Evolutionary conservation across 2,888 invertebrate species (phyloP).

Genomic region (Prosopocoilus inquinatus): DNA sequence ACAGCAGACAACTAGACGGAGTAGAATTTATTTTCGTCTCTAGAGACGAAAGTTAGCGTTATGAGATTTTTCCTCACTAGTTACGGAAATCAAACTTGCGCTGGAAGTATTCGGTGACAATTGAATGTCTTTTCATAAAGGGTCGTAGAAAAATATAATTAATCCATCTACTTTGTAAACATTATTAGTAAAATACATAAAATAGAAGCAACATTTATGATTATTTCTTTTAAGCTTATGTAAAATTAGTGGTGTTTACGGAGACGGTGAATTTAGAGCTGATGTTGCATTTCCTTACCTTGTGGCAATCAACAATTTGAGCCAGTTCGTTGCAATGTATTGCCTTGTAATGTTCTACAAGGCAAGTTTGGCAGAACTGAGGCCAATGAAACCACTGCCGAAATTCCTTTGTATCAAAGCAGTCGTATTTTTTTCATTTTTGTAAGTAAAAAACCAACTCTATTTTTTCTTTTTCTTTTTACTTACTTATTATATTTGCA

Average conservation of each 20-base stretch:
- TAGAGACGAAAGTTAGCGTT: too few relatives aligned
- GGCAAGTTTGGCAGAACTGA: constrained; percentile 81
- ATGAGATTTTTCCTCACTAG: too few relatives aligned
- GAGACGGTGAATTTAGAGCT: constrained; percentile 86
- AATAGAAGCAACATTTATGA: neutral
- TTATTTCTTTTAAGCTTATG: constrained; percentile 65
- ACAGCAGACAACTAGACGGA: too few relatives aligned
- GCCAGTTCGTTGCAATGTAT: constrained; percentile 96
- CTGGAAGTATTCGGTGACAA: too few relatives aligned
- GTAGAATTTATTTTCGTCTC: too few relatives aligned
- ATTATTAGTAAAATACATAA: too few relatives aligned
- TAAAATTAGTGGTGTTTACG: constrained; percentile 80
- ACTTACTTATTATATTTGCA: constrained; percentile 50
- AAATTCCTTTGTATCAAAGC: constrained; percentile 97
- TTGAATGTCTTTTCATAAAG: too few relatives aligned
- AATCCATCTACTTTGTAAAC: too few relatives aligned
- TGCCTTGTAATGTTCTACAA: constrained; percentile 91
- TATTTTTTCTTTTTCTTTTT: neutral
- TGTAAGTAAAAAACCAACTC: constrained; percentile 72
- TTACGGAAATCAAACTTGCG: too few relatives aligned
- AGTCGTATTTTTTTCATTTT: constrained; percentile 96
- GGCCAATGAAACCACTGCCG: constrained; percentile 90
- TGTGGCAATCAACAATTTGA: constrained; percentile 82
- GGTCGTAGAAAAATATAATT: too few relatives aligned
- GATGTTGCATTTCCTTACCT: constrained; percentile 88